These are phyloP conservation scores for Azorinus chamasolen DNA, from an alignment of 2,888 invertebrate species.

Conservation along the genomic window DNA sequence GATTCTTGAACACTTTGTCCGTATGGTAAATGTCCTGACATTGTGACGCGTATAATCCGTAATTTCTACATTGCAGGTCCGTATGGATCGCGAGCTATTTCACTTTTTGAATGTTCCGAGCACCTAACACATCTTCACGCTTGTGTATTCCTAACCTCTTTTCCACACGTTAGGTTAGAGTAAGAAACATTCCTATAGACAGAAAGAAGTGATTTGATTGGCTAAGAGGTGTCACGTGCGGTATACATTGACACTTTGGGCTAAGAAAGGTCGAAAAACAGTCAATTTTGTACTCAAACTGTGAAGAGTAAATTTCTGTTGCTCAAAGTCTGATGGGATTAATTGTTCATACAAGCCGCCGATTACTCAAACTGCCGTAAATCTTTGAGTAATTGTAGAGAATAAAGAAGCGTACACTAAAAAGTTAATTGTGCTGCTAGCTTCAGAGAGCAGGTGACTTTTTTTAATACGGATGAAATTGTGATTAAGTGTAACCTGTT, in stretches of 20 bases:
- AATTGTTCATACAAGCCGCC: neutral
- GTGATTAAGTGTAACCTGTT: no score
- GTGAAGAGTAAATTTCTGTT: no score
- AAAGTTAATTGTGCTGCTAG: no score
- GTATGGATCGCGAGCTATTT: constrained; percentile 27
- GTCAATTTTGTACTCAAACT: constrained; percentile 16
- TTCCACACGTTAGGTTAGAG: constrained; percentile 59
- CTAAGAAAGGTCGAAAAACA: constrained; percentile 55
- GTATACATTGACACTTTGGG: constrained; percentile 66
- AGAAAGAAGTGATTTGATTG: constrained; percentile 55
- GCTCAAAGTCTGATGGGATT: neutral
- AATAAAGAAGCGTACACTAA: neutral
- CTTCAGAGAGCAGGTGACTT: no score
- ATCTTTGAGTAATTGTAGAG: no score
- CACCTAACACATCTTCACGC: constrained; percentile 43
- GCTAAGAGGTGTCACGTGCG: constrained; percentile 60
- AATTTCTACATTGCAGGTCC: constrained; percentile 34
- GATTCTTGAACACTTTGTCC: constrained; percentile 19
- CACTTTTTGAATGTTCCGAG: constrained; percentile 12
- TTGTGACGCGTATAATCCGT: constrained; percentile 31
- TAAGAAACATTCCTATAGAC: constrained; percentile 69
- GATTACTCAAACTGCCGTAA: no score
- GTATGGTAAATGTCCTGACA: constrained; percentile 41
- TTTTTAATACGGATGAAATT: no score
- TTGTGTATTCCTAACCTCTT: constrained; percentile 57